Conservation (phyloP, 2,888 invertebrate genomes). For the Epinotia demarniana region DNA sequence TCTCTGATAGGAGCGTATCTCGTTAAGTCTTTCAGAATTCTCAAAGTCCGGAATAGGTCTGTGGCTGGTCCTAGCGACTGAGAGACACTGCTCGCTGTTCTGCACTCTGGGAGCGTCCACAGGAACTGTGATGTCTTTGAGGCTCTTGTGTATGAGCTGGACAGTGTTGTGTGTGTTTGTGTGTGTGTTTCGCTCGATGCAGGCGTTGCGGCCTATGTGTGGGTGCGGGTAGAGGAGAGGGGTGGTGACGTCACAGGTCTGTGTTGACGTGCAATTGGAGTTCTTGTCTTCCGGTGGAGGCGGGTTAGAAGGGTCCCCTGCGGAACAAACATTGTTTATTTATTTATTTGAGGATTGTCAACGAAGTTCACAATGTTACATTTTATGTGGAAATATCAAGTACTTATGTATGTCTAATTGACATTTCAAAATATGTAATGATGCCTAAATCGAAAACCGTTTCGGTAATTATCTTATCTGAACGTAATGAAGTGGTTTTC, state of each 20-base stretch:
- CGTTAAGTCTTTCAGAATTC: conserved; percentile 65
- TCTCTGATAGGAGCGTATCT: conserved; percentile 73
- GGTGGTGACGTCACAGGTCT: conserved; percentile 69
- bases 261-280: conserved; percentile 64
- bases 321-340: conserved; percentile 36
- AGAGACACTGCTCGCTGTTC: conserved; percentile 68
- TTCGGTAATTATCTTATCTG: no score
- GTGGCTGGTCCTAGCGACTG: conserved; percentile 65
- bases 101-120: conserved; percentile 54
- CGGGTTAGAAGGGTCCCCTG: conserved; percentile 51
- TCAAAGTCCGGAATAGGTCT: conserved; percentile 59
- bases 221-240: conserved; percentile 87
- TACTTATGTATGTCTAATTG: no score
- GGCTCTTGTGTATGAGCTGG: conserved; percentile 86
- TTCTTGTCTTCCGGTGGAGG: conserved; percentile 70
- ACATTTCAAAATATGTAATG: no score
- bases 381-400: no score
- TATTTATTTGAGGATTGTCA: no score
- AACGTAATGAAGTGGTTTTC: no score
- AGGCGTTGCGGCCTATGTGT: conserved; percentile 94
- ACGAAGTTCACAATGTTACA: no score
- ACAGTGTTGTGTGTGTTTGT: conserved; percentile 85
- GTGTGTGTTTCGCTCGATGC: conserved; percentile 89
- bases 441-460: no score
- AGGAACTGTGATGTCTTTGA: conserved; percentile 80